These are phyloP conservation scores for Cottoperca gobio DNA, from an alignment of 2,797 vertebrate genomes.

Conservation along the genomic window DNA sequence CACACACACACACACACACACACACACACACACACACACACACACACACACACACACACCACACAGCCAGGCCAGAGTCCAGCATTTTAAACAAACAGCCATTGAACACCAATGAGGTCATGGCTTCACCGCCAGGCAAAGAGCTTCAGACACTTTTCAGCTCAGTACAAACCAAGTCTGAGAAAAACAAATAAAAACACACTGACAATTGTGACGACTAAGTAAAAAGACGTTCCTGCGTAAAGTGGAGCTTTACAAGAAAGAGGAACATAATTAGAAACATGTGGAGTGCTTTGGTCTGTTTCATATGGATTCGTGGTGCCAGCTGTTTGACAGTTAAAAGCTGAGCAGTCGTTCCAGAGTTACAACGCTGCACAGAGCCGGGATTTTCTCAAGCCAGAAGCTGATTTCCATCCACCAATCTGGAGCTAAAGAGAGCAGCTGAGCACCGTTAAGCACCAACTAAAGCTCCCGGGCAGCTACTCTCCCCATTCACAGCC, in stretches of 20 bases:
- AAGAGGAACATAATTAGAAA: slow-evolving; percentile 17
- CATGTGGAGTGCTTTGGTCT: not conserved
- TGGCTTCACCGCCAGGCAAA: slow-evolving; percentile 61
- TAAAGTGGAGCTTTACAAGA: slow-evolving; percentile 9
- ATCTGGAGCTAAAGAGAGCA: slow-evolving; percentile 28
- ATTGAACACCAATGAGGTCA: slow-evolving; percentile 80
- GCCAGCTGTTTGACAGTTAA: slow-evolving; percentile 24
- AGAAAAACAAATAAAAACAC: not conserved
- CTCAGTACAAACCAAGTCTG: slow-evolving; percentile 9
- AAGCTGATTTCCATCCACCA: slow-evolving; percentile 36
- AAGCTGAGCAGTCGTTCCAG: slow-evolving; percentile 23
- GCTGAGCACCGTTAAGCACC: slow-evolving; percentile 43
- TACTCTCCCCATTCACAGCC: slow-evolving; percentile 4
- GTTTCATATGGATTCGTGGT: slow-evolving; percentile 36
- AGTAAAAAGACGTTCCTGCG: slow-evolving; percentile 18
- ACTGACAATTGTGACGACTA: slow-evolving; percentile 12
- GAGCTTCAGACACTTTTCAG: slow-evolving; percentile 33
- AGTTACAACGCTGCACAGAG: slow-evolving; percentile 33
- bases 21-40: slow-evolving; percentile 11
- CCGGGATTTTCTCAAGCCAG: slow-evolving; percentile 50
- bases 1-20: slow-evolving; percentile 18
- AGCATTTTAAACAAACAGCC: slow-evolving; percentile 77
- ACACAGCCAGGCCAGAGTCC: slow-evolving; percentile 76
- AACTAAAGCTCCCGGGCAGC: slow-evolving; percentile 28
- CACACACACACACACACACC: slow-evolving; percentile 25